Evolutionary conservation across 2,797 vertebrate genomes (phyloP), one percentile per base, ranked within the genome.

Genomic region (Chloroceryle amazona): DNA sequence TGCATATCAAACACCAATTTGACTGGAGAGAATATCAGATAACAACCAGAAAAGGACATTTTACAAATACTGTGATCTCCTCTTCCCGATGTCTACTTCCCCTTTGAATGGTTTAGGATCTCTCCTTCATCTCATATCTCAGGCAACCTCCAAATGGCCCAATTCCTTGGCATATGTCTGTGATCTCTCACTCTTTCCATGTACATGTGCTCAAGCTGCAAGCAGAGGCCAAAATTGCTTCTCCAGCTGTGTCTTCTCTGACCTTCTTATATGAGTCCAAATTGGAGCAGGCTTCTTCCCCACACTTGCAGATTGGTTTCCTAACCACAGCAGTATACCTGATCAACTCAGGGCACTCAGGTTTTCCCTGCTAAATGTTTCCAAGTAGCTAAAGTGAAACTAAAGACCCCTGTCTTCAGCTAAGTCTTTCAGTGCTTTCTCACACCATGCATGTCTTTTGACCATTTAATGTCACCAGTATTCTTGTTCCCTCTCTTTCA

Each of bases 341-440:
- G 29, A 49, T 16, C 42, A 65, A 5, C 31, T 60, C 6, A 25
- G 10, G 2, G 2, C 11, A 10, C 21, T 92, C 33, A 13, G 46
- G 31, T 85, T 78, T 60, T 68, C 26, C 18, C 58, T 82, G 11
- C 10, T 61, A 62, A 17, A 4, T 52, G 3, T 83, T 39, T 65
- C 65, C 13, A 31, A 70, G 13, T 63, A 68, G 9, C 44, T 86
- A 84, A 81, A 97, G 67, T n/a, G 76, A 67, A 96, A 88, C 79
- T 73, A 83, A 95, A 60, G 22, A 65, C 37, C 42, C 91, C 60
- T 46, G 35, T 68, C 55, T 90, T 78, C 39, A 46, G 33, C 7
- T 52, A 80, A 65, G 17, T 58, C 21, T 91, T 81, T 41, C 42
- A 66, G 5, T 71, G 35, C 22, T 84, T 79, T 81, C 44, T 60